Evolutionary conservation across 2,797 vertebrate species (phyloP).

Genomic region (Alectoris magna): DNA sequence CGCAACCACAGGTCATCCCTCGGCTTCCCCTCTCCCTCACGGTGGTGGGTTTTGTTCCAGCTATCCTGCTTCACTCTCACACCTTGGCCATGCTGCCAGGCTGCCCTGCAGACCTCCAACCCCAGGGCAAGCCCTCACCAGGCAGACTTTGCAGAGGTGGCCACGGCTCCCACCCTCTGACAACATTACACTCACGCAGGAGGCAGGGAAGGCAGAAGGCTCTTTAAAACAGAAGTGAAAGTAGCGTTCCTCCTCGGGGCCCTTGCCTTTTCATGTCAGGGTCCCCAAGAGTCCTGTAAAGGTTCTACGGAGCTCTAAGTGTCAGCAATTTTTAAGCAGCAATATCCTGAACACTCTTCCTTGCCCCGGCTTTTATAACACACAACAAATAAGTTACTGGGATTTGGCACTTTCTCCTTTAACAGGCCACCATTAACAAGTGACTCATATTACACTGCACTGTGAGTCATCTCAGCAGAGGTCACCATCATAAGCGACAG

Average conservation of each 20-base stretch:
- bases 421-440: constrained; percentile 54
- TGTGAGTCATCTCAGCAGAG: constrained; percentile 59
- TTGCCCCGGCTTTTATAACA: not conserved
- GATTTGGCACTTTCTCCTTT: constrained; percentile 40
- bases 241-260: not conserved
- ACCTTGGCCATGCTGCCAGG: not conserved
- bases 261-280: not conserved
- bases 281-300: not conserved
- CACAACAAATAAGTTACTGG: not conserved
- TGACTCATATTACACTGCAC: constrained; percentile 67
- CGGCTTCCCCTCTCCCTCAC: not conserved
- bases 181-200: not conserved
- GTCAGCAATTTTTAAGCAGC: not conserved
- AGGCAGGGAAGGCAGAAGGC: not conserved
- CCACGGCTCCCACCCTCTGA: not conserved
- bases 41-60: not conserved
- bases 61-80: not conserved
- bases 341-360: constrained; percentile 1
- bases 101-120: not conserved
- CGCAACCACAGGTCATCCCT: not conserved
- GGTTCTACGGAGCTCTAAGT: not conserved
- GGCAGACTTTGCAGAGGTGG: not conserved
- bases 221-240: not conserved
- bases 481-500: constrained; percentile 46
- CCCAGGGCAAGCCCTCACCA: rapidly evolving